These are phyloP conservation scores for Chelonia mydas DNA, from an alignment of 2,797 vertebrate genomes.

Conservation along the genomic window DNA sequence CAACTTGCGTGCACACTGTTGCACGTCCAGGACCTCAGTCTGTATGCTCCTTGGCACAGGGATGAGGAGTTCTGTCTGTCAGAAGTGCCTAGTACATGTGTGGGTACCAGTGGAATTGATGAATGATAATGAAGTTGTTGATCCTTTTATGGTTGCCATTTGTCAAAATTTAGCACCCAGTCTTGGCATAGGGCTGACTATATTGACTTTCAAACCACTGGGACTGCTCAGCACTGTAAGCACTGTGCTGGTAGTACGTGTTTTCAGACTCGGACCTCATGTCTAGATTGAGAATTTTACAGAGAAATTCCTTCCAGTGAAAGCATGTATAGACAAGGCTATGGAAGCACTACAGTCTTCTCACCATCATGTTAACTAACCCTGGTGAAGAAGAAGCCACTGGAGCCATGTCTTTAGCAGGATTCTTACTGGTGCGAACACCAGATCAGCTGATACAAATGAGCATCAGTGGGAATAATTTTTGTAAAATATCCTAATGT, in stretches of 20 bases:
- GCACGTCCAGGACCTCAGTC: background rate
- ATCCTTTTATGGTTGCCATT: background rate
- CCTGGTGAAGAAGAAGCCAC: background rate
- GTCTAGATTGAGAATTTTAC: background rate
- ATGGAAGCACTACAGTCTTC: background rate
- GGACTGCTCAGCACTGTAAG: background rate
- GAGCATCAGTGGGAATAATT: background rate
- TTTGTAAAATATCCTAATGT: background rate
- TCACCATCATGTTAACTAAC: background rate
- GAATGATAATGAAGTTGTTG: background rate
- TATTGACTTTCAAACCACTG: background rate
- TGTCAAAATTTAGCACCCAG: background rate
- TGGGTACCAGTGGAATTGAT: background rate
- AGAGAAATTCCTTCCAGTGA: background rate
- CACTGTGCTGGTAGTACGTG: background rate
- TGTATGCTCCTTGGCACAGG: background rate
- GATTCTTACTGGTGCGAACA: background rate
- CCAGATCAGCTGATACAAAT: background rate
- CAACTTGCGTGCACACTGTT: rapidly evolving
- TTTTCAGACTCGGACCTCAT: background rate
- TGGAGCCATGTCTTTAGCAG: background rate
- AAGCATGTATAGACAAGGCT: background rate
- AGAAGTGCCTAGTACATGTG: background rate
- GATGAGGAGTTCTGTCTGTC: background rate
- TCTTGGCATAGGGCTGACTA: background rate